Conservation (phyloP, 2,888 invertebrate species). For the Mimumesa dahlbomi region DNA sequence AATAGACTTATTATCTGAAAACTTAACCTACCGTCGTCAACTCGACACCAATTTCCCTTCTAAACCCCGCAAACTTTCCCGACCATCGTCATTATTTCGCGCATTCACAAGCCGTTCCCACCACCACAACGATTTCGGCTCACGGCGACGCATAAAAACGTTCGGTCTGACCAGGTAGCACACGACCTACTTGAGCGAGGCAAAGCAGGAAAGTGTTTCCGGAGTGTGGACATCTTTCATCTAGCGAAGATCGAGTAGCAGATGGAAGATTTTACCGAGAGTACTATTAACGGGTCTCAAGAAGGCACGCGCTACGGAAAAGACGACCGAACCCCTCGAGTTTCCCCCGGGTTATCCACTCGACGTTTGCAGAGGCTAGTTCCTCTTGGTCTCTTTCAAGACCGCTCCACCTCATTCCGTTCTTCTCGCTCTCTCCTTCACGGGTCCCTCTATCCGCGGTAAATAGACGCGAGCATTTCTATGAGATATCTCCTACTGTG, state of each 20-base stretch:
- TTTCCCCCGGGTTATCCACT: conserved; percentile 52
- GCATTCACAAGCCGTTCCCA: no score
- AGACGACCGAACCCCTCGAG: conserved; percentile 57
- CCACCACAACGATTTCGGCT: no score
- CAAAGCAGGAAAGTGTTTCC: conserved; percentile 53
- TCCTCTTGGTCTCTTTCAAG: conserved; percentile 41
- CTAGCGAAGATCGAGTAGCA: conserved; percentile 52
- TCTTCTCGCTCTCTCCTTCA: conserved; percentile 31
- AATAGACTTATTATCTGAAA: no score
- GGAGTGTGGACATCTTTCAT: conserved; percentile 41
- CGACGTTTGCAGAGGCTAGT: conserved; percentile 55
- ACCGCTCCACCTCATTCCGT: conserved; percentile 45
- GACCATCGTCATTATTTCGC: no score
- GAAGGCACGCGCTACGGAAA: conserved; percentile 53
- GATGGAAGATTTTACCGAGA: conserved; percentile 56
- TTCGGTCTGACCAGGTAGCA: conserved; percentile 14
- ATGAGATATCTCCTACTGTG: conserved; percentile 59
- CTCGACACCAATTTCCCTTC: no score
- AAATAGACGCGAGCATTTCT: conserved; percentile 65
- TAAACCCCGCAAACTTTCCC: no score
- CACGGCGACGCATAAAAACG: neutral
- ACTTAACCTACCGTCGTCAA: no score
- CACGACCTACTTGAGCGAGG: conserved; percentile 50
- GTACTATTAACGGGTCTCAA: conserved; percentile 55
- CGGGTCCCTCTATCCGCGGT: conserved; percentile 32